phyloP scores from a whole-genome alignment of 2,888 invertebrate genomes.

The Synergus itoensis region DNA sequence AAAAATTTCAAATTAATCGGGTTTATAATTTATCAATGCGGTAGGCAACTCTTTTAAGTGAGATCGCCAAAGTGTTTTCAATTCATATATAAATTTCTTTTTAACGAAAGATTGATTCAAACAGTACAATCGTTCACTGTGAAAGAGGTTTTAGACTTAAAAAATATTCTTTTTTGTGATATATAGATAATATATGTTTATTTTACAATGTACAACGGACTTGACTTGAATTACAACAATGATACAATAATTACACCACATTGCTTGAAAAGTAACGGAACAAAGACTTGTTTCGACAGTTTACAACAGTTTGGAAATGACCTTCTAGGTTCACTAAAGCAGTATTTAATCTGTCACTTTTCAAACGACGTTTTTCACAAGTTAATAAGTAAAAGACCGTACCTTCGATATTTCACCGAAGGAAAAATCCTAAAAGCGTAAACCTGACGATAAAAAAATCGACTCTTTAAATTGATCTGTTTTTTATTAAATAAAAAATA shows the following conservation, averaged over 20 bases:
- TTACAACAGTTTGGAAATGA: neutral
- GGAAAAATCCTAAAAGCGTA: constrained; percentile 23
- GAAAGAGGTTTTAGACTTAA: no score
- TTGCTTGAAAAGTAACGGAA: constrained; percentile 20
- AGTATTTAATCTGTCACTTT: constrained; percentile 11
- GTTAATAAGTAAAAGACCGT: constrained; percentile 19
- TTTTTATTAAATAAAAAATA: constrained; percentile 1
- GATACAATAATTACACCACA: constrained; percentile 38
- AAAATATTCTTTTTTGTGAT: neutral
- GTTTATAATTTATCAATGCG: no score
- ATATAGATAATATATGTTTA: neutral
- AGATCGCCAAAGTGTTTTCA: no score
- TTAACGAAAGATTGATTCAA: no score
- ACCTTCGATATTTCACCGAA: neutral
- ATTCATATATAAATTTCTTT: no score
- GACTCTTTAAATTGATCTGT: neutral
- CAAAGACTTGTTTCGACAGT: neutral
- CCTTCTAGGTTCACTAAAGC: neutral
- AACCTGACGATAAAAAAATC: constrained; percentile 1
- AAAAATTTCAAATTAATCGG: no score
- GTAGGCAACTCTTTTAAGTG: no score
- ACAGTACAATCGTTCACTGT: no score
- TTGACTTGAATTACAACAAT: constrained; percentile 21
- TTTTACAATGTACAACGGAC: constrained; percentile 26
- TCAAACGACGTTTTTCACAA: constrained; percentile 16